A percentile compares a stretch with the other conserved stretches of the same genome.
Conservation (phyloP, 2,888 invertebrate genomes). For the Conomelus anceps region DNA sequence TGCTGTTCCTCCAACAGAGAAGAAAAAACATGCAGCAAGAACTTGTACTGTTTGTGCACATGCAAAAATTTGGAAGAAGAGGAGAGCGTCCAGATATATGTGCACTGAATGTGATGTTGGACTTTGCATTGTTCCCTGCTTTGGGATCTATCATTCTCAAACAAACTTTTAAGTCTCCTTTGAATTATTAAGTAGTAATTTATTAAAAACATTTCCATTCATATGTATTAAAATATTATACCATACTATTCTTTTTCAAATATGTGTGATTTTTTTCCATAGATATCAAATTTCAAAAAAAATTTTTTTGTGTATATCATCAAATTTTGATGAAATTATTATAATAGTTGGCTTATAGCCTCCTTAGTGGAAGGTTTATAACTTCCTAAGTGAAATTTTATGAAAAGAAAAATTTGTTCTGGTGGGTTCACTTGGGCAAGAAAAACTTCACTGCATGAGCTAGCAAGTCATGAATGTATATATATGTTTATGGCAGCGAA, state of each 20-base stretch:
- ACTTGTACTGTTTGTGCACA: conserved; percentile 6
- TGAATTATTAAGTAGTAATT: too few relatives aligned
- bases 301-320: neutral
- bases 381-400: too few relatives aligned
- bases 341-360: neutral
- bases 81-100: conserved; percentile 14
- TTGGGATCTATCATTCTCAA: conserved; percentile 16
- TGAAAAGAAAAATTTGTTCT: too few relatives aligned
- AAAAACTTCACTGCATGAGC: neutral
- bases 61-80: neutral
- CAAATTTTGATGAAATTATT: neutral
- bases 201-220: neutral
- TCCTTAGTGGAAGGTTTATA: neutral
- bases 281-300: neutral
- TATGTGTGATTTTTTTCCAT: neutral
- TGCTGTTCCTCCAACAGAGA: conserved; percentile 2
- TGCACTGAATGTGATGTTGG: conserved; percentile 15
- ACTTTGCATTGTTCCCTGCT: conserved; percentile 12
- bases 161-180: neutral
- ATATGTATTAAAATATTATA: neutral
- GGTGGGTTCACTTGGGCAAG: neutral
- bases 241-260: neutral
- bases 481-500: too few relatives aligned
- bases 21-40: conserved; percentile 13
- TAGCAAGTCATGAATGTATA: too few relatives aligned